Conservation (phyloP, 2,797 vertebrate species). For the Danio tinwini region DNA sequence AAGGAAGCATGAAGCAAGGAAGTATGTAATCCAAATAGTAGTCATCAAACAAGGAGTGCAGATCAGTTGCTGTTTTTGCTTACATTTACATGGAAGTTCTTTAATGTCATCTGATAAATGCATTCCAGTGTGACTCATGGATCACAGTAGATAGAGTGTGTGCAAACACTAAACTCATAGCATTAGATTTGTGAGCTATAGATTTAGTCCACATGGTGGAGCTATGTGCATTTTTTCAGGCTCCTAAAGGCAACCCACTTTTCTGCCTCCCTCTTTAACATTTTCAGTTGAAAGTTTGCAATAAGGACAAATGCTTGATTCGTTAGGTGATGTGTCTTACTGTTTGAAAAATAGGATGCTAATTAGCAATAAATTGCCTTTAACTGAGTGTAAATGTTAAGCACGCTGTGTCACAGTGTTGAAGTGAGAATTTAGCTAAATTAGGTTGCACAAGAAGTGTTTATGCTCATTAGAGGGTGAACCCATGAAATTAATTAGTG, state of each 20-base stretch:
- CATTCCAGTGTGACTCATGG: not conserved
- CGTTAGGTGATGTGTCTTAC: not conserved
- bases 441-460: not conserved
- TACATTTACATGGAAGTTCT: not conserved
- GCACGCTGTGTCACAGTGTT: constrained; percentile 2
- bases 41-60: not conserved
- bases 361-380: not conserved
- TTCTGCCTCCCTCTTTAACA: not conserved
- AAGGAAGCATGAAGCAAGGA: too few species aligned
- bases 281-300: not conserved
- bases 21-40: not conserved
- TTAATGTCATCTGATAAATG: not conserved
- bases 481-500: not conserved
- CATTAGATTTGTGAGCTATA: not conserved
- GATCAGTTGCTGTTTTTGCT: not conserved
- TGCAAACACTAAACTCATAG: not conserved
- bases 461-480: constrained; percentile 18
- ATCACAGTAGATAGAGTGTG: not conserved
- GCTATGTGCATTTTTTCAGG: constrained; percentile 36
- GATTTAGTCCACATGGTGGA: constrained; percentile 42
- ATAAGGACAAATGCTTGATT: constrained; percentile 18
- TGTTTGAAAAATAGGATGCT: not conserved
- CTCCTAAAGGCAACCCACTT: not conserved
- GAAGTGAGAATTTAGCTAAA: constrained; percentile 1
- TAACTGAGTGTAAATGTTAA: not conserved